Base-by-base conservation (phyloP, 2,888 invertebrate genomes). In the Eupithecia tripunctaria region DNA sequence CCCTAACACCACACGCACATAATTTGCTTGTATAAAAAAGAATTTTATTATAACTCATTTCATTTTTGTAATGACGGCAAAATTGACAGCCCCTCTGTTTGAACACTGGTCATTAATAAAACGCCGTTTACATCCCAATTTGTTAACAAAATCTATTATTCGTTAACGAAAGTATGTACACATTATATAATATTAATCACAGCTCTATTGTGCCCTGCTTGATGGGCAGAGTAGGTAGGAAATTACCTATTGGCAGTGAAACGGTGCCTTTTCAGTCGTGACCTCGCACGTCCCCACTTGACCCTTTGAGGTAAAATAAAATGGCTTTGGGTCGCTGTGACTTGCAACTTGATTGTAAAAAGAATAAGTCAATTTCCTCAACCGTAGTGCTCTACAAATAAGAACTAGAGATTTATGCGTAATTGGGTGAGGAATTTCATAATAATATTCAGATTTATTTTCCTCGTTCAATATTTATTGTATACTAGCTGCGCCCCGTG, bases 191-290 rank as follows among this genome's bases (percentile, higher is more conserved):
- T 82, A 85, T 86, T 81, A 84, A 84, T 82, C 82, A 80, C 72
- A 80, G 80, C 74, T 80, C 78, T 82, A 81, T 82, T 79, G 76
- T 77, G 74, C 78, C 75, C 77, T 80, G 80, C 79, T 80, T 78
- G 78, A 77, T 80, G 76, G 79, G 81, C 82, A 74, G 76, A 79
- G 82, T 80, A 80, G 81, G 81, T 80, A 80, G 82, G 80, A 86
- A 85, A 85, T 85, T 84, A 84, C 84, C 80, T 85, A 86, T 83
- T 82, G 84, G 81, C 82, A 80, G 81, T 80, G 82, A 82, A 81
- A 77, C 80, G 80, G 78, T 80, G 81, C 82, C 83, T 84, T 85
- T 81, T 85, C 82, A 86, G 80, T 80, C 79, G 79, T 80, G 81
- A 79, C 81, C 84, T 80, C 79, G 72, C 74, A 76, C 79, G 78